A percentile compares a stretch with the other conserved stretches of the same genome.
phyloP scores from a whole-genome alignment of 2,113 vertebrate species.

The Rousettus leschenaultii region DNA sequence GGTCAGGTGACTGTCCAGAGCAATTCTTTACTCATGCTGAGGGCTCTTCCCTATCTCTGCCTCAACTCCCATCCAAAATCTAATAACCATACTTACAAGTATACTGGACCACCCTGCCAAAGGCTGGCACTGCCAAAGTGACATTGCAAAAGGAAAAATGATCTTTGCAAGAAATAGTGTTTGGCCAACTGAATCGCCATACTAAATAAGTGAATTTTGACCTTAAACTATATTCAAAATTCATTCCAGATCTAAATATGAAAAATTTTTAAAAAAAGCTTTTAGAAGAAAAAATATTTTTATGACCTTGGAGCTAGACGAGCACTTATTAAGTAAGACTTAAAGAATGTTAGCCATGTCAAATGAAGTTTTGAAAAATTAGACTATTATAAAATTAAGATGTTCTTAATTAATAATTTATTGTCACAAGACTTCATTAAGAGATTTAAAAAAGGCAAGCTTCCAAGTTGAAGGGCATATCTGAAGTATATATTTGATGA shows the following conservation, averaged over 20 bases:
- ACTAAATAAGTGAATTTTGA: not conserved
- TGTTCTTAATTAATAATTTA: not conserved
- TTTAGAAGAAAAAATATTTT: not conserved
- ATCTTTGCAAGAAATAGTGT: not conserved
- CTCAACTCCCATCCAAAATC: too few relatives aligned
- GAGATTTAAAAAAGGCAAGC: not conserved
- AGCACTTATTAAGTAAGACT: not conserved
- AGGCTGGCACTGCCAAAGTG: not conserved
- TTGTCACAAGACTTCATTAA: not conserved
- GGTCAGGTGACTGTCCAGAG: not conserved
- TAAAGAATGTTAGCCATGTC: not conserved
- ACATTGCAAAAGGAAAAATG: not conserved
- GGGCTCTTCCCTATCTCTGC: not conserved
- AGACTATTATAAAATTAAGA: not conserved
- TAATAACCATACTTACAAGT: too few relatives aligned
- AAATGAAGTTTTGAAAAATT: not conserved
- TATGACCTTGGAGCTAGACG: not conserved
- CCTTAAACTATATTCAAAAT: not conserved
- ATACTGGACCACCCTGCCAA: not conserved
- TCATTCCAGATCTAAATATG: not conserved
- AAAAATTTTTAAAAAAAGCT: not conserved
- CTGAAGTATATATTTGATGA: not conserved
- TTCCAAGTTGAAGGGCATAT: not conserved
- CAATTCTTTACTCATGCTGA: not conserved
- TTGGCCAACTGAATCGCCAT: not conserved